Percentiles rank a stretch among this genome's conserved stretches.
These are phyloP conservation scores for Corvus moneduloides DNA, from an alignment of 2,113 vertebrate species.

Conservation along the genomic window DNA sequence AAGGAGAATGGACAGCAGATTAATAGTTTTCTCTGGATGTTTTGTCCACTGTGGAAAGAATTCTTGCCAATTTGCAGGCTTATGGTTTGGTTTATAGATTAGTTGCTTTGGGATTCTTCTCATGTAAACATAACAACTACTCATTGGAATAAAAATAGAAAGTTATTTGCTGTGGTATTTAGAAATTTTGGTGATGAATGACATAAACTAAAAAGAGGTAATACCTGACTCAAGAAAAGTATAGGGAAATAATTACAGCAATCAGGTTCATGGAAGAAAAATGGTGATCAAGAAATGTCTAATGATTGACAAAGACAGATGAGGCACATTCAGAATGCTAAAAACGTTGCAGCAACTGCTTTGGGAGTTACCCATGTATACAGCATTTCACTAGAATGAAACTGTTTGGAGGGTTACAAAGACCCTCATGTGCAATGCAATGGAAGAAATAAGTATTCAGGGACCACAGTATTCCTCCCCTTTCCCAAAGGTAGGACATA, in stretches of 20 bases:
- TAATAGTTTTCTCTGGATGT: not conserved
- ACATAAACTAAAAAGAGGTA: not conserved
- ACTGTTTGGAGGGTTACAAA: not conserved
- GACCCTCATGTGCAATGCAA: not conserved
- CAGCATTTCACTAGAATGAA: not conserved
- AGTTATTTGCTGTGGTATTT: slow-evolving; percentile 22
- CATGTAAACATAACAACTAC: not conserved
- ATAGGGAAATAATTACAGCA: slow-evolving; percentile 32
- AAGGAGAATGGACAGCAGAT: not conserved
- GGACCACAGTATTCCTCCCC: not conserved
- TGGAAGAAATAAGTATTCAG: not conserved
- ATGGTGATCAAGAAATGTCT: not conserved
- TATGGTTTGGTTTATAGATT: not conserved
- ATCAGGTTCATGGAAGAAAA: not conserved
- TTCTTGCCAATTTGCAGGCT: not conserved
- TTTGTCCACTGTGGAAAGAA: not conserved
- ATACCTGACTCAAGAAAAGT: not conserved
- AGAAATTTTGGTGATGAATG: slow-evolving; percentile 19
- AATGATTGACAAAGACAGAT: slow-evolving; percentile 8
- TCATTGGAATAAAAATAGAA: slow-evolving; percentile 9
- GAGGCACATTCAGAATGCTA: not conserved
- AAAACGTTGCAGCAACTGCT: not conserved
- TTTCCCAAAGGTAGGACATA: fast-evolving
- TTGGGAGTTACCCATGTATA: not conserved
- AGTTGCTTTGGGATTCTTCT: not conserved